A percentile compares a stretch with the other conserved stretches of the same genome.
phyloP scores from a whole-genome alignment of 1,140 invertebrate species.

The Hycleus cichorii region DNA sequence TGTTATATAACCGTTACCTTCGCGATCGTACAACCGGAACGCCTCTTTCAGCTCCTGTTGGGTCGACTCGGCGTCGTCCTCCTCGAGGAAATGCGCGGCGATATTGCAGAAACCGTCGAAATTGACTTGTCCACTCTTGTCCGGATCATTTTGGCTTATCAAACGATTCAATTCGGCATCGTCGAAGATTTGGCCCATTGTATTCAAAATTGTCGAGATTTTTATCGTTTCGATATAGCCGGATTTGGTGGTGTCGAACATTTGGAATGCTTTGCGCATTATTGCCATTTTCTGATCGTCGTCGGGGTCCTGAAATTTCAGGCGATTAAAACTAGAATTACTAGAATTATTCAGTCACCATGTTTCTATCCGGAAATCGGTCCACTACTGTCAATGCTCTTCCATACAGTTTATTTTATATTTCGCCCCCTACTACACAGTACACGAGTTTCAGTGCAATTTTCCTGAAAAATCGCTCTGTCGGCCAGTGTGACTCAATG shows the following conservation, averaged over 20 bases:
- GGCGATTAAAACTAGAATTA: too few species aligned
- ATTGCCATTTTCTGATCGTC: slow-evolving; percentile 79
- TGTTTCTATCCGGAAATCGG: too few species aligned
- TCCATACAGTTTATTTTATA: too few species aligned
- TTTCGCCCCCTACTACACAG: too few species aligned
- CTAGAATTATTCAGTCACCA: too few species aligned
- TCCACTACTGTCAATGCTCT: too few species aligned
- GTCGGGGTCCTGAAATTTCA: slow-evolving; percentile 9
- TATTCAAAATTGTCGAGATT: slow-evolving; percentile 87
- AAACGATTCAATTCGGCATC: slow-evolving; percentile 75
- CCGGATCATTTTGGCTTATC: slow-evolving; percentile 79
- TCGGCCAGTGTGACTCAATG: too few species aligned
- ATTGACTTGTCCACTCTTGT: slow-evolving; percentile 80
- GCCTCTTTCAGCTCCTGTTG: slow-evolving; percentile 92
- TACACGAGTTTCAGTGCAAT: too few species aligned
- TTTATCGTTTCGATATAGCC: slow-evolving; percentile 85
- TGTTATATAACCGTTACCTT: slow-evolving; percentile 92
- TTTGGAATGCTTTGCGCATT: slow-evolving; percentile 88
- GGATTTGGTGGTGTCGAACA: slow-evolving; percentile 87
- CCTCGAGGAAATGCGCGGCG: slow-evolving; percentile 81
- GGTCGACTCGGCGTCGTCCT: slow-evolving; percentile 88
- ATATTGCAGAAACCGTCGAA: slow-evolving; percentile 90
- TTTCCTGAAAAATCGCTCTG: too few species aligned
- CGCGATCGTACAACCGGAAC: slow-evolving; percentile 54
- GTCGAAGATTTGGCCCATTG: slow-evolving; percentile 87